Conservation (phyloP, 1,140 invertebrate genomes). For the Drosophila biarmipes region DNA sequence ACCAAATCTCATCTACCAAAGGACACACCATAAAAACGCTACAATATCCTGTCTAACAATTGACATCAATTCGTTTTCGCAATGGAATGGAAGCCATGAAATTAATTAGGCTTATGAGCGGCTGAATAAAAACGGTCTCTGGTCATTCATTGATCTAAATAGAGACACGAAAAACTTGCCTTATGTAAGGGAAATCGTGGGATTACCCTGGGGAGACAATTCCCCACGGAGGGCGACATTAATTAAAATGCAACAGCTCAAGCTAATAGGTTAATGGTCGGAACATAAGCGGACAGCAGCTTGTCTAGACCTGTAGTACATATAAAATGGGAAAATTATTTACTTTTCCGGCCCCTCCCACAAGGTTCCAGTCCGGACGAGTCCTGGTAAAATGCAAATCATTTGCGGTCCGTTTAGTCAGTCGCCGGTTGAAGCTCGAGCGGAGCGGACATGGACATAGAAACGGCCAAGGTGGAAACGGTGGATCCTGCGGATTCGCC, state of each 20-base stretch:
- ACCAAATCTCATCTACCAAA: conserved; percentile 50
- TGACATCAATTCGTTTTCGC: conserved; percentile 56
- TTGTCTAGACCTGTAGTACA: conserved; percentile 33
- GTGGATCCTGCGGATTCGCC: conserved; percentile 27
- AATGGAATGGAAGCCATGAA: conserved; percentile 51
- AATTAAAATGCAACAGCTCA: conserved; percentile 78
- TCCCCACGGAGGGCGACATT: conserved; percentile 38
- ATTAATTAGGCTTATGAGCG: conserved; percentile 46
- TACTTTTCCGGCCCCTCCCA: conserved; percentile 58
- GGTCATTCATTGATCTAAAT: conserved; percentile 35
- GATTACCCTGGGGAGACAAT: conserved; percentile 20
- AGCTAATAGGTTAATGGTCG: conserved; percentile 56
- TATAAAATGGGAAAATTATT: conserved; percentile 72
- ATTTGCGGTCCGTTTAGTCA: conserved; percentile 46
- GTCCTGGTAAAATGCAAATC: conserved; percentile 65
- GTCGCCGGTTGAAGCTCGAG: conserved; percentile 60
- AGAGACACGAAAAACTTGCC: conserved; percentile 15
- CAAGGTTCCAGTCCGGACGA: conserved; percentile 2
- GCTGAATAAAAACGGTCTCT: conserved; percentile 10
- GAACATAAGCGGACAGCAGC: conserved; percentile 10
- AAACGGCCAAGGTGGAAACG: conserved; percentile 33
- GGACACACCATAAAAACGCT: neutral
- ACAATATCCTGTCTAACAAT: conserved; percentile 43
- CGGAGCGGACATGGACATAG: conserved; percentile 46
- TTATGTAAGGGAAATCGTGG: conserved; percentile 53